Conservation (phyloP, 2,797 vertebrate genomes). For the Muraenolepis orangiensis region DNA sequence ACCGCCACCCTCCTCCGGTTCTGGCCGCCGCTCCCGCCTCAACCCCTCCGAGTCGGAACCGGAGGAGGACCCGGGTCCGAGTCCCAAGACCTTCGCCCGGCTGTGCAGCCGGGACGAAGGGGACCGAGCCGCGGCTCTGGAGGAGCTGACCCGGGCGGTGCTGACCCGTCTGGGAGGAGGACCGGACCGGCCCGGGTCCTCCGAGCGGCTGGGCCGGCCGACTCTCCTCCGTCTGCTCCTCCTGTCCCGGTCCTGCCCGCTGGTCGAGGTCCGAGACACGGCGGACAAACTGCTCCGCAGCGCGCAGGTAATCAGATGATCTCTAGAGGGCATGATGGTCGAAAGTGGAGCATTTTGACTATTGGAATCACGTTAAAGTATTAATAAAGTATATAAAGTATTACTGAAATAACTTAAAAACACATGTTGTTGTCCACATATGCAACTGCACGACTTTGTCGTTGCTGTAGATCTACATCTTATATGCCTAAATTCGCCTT, state of each 20-base stretch:
- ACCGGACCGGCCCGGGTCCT: constrained; percentile 40
- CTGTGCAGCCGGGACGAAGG: constrained; percentile 65
- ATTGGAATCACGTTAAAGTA: no score
- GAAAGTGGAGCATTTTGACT: no score
- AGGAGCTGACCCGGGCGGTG: constrained; percentile 57
- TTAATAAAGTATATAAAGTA: no score
- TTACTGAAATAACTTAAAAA: not conserved
- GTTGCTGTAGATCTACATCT: not conserved
- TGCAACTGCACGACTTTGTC: not conserved
- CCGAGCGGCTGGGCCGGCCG: constrained; percentile 42
- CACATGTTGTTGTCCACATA: not conserved
- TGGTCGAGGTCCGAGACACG: constrained; percentile 55
- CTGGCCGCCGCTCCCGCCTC: constrained; percentile 6
- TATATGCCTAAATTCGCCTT: no score
- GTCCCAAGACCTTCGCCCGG: constrained; percentile 46
- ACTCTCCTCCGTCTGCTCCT: constrained; percentile 66
- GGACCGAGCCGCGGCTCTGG: constrained; percentile 64
- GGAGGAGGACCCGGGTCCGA: constrained; percentile 36
- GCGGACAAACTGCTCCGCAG: constrained; percentile 59
- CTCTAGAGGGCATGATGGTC: no score
- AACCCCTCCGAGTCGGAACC: constrained; percentile 43
- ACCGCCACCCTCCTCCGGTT: constrained; percentile 8
- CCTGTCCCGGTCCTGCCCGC: constrained; percentile 65
- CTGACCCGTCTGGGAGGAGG: constrained; percentile 37
- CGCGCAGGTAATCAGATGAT: constrained; percentile 62